Conservation (phyloP, 2,797 vertebrate genomes). For the Falco rusticolus region DNA sequence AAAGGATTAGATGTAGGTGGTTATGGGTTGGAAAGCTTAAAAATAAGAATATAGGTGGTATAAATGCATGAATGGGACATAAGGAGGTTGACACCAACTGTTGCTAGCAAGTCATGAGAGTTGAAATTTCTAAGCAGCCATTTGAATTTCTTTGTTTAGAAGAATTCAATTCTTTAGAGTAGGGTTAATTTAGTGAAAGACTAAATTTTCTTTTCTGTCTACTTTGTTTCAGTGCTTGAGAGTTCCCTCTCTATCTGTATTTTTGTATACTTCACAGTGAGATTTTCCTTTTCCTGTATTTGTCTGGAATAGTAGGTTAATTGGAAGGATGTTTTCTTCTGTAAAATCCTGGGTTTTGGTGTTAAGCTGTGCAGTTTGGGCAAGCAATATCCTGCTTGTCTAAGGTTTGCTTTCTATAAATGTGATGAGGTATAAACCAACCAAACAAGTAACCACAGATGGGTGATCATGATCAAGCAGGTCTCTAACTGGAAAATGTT, state of each 20-base stretch:
- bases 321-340: background rate
- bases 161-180: background rate
- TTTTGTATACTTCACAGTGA: background rate
- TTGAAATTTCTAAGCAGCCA: background rate
- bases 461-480: background rate
- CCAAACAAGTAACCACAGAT: background rate
- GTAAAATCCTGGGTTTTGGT: background rate
- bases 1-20: background rate
- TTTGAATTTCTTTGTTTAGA: background rate
- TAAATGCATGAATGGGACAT: background rate
- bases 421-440: background rate
- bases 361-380: background rate
- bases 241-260: background rate
- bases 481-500: conserved; percentile 11
- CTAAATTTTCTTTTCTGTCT: background rate
- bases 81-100: background rate
- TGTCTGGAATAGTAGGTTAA: background rate
- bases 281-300: background rate
- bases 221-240: background rate
- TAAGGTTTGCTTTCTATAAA: conserved; percentile 1
- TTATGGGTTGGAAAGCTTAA: background rate
- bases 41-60: background rate
- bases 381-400: background rate
- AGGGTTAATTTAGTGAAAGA: background rate
- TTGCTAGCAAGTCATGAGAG: background rate